A percentile compares a stretch with the other conserved stretches of the same genome.
These are phyloP conservation scores for Gambelia wislizenii DNA, from an alignment of 2,797 vertebrate species.

Conservation along the genomic window DNA sequence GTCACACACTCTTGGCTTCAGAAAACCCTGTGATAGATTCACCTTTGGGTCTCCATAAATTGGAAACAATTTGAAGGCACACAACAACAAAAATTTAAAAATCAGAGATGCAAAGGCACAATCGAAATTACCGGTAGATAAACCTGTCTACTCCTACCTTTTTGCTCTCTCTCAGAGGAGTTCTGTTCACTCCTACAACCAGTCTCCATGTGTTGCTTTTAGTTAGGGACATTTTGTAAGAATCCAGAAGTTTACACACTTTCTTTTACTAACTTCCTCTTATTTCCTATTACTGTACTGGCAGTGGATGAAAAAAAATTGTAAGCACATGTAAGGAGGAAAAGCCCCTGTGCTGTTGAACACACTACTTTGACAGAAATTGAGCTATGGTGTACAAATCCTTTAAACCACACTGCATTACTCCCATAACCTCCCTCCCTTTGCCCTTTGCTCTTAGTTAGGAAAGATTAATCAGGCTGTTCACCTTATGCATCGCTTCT, in stretches of 20 bases:
- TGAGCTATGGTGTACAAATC: neutral
- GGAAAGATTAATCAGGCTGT: neutral
- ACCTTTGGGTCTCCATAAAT: too few relatives aligned
- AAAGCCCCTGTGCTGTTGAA: neutral
- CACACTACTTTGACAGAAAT: neutral
- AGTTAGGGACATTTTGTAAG: neutral
- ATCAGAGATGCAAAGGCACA: neutral
- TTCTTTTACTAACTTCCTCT: neutral
- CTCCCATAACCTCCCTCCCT: neutral
- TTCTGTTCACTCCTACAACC: neutral
- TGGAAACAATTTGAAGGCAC: too few relatives aligned
- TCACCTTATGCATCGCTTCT: neutral
- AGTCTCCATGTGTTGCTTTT: neutral
- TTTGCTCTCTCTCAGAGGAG: neutral
- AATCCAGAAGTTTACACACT: neutral
- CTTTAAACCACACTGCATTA: neutral
- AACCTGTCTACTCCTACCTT: neutral
- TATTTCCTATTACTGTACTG: neutral
- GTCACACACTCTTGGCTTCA: too few relatives aligned
- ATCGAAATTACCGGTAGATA: neutral
- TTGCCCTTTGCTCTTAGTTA: neutral
- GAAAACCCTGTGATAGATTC: too few relatives aligned
- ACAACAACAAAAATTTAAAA: neutral
- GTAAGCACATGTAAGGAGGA: too few relatives aligned
- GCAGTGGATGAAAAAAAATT: neutral